Conservation (phyloP, 2,888 invertebrate genomes). For the Melinopterus prodromus region DNA sequence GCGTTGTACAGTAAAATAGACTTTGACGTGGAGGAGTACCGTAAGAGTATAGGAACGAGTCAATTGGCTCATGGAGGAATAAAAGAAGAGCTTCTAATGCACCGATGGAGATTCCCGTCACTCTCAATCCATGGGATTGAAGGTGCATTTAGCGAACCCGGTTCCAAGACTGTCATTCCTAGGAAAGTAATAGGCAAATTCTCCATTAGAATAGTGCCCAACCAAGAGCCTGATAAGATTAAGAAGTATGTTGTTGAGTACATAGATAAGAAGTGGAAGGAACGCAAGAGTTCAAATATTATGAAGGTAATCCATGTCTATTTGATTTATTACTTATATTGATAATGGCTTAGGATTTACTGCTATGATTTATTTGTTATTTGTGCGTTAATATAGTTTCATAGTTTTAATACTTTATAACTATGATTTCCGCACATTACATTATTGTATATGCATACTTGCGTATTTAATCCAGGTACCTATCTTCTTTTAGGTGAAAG, state of each 20-base stretch:
- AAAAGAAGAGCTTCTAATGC: slow-evolving; percentile 87
- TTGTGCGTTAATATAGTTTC: background rate
- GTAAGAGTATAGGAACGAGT: slow-evolving; percentile 73
- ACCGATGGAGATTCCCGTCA: slow-evolving; percentile 94
- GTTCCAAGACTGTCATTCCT: slow-evolving; percentile 95
- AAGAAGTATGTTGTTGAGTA: slow-evolving; percentile 80
- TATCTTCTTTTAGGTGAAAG: too few species aligned
- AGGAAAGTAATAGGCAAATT: slow-evolving; percentile 96
- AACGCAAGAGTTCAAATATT: slow-evolving; percentile 85
- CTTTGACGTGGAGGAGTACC: slow-evolving; percentile 84
- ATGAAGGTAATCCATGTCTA: slow-evolving; percentile 69
- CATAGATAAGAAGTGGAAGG: slow-evolving; percentile 79
- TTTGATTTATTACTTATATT: background rate
- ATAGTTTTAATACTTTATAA: background rate
- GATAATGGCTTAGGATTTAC: background rate
- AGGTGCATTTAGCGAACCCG: slow-evolving; percentile 92
- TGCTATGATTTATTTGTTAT: background rate
- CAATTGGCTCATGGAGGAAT: slow-evolving; percentile 79
- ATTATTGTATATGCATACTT: background rate
- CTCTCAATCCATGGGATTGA: slow-evolving; percentile 92
- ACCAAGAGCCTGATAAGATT: slow-evolving; percentile 88
- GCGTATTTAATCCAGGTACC: too few species aligned
- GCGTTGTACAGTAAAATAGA: slow-evolving; percentile 83
- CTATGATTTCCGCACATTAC: background rate
- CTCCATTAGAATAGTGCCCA: slow-evolving; percentile 95